Evolutionary conservation across 1,140 invertebrate genomes (phyloP), one percentile per base, ranked within the genome.

Genomic region (Drosophila obscura): DNA sequence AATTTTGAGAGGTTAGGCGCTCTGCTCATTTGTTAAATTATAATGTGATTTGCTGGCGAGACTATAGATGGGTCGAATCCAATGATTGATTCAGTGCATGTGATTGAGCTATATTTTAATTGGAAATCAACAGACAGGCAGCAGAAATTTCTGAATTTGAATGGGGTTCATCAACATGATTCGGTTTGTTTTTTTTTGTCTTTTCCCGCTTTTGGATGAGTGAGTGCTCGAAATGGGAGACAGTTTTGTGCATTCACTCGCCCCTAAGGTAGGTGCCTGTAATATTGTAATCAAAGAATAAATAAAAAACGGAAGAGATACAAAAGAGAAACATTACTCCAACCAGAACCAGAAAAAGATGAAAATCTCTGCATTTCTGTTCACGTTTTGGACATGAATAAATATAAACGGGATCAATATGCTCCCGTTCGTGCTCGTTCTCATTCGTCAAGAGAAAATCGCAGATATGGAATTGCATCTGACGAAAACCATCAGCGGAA

Each of bases 321-420:
- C 61, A 13, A 0, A 56, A 35, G 60, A 50, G 60, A 24, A 24
- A 60, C 61, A 13, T 0, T 13, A 39, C 13, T 31, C 5, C 5
- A n/a, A 9, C 15, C 15, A 11, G 41, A 53, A 22, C 9, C 13
- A 5, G 6, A 3, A 44, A 41, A 45, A 50, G 67, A 71, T 69
- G 52, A 50, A 50, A 59, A 68, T 61, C 64, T 55, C 44, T 53
- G 51, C 45, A 55, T 76, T 73, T 62, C 67, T 28, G 52, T 44
- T 59, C 82, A 87, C 78, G 81, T 87, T 71, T 87, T 61, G 59
- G 82, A 50, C 78, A 71, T 81, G 69, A 81, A 85, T 81, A 85
- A 80, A 80, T 63, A 80, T 68, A 76, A 63, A 59, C 53, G 63
- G 49, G 66, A 68, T 77, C 61, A 13, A 16, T 15, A 39, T 13